These are phyloP conservation scores for Coilia nasus DNA, from an alignment of 2,797 vertebrate genomes.

Conservation along the genomic window DNA sequence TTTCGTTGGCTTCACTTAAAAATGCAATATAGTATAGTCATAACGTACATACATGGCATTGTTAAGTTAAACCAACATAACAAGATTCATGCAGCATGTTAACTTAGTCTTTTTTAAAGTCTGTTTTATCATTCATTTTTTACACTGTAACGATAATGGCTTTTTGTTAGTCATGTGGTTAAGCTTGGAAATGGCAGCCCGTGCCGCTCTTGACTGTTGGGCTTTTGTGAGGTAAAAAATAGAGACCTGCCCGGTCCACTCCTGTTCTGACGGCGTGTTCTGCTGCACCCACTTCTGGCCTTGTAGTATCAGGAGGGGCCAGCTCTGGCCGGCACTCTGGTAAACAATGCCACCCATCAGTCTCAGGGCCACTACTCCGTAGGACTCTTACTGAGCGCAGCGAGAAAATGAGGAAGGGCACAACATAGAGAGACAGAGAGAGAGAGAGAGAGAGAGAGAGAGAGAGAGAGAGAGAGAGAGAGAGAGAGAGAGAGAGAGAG, in stretches of 20 bases:
- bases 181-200: background rate
- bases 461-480: slow-evolving; percentile 34
- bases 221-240: background rate
- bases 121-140: too few species aligned
- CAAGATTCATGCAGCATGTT: too few species aligned
- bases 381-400: background rate
- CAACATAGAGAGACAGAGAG: background rate
- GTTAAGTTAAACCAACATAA: too few species aligned
- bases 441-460: background rate
- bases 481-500: slow-evolving; percentile 1
- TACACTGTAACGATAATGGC: too few species aligned
- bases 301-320: slow-evolving; percentile 12
- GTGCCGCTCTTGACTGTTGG: background rate
- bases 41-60: too few species aligned
- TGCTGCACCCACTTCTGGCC: background rate
- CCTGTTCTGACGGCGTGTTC: slow-evolving; percentile 14
- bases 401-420: background rate
- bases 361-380: background rate
- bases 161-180: background rate
- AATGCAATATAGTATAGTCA: too few species aligned
- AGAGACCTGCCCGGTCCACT: slow-evolving; percentile 24
- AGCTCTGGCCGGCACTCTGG: slow-evolving; percentile 17
- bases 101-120: too few species aligned
- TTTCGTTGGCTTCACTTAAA: too few species aligned
- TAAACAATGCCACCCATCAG: slow-evolving; percentile 26